Evolutionary conservation across 2,113 vertebrate genomes (phyloP).

Genomic region (Gambusia affinis): DNA sequence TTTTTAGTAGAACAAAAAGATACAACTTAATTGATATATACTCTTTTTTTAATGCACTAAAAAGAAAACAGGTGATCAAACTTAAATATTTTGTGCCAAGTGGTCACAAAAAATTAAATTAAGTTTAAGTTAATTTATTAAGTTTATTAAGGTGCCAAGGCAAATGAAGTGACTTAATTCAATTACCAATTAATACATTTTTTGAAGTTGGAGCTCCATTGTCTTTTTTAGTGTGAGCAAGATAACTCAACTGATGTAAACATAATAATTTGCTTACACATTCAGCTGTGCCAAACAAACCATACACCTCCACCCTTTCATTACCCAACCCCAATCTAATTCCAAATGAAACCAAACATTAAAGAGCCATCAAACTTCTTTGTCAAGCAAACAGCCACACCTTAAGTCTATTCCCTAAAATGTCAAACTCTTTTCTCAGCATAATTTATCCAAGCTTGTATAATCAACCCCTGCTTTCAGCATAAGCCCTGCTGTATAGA

Average conservation of each 20-base stretch:
- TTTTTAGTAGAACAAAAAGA: background rate
- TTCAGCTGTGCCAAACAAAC: background rate
- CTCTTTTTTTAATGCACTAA: too few species aligned
- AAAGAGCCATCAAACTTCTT: background rate
- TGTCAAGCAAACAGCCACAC: background rate
- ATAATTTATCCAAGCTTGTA: slow-evolving; percentile 19
- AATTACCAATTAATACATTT: too few species aligned
- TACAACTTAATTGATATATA: too few species aligned
- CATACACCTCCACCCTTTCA: background rate
- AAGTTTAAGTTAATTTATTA: too few species aligned
- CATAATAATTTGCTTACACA: background rate
- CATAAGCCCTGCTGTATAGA: background rate
- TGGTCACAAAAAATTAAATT: too few species aligned
- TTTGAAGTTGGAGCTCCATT: background rate
- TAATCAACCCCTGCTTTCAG: background rate
- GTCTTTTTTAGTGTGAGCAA: background rate
- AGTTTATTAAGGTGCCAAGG: too few species aligned
- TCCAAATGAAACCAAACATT: background rate
- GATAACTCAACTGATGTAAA: background rate
- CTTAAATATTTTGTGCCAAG: too few species aligned
- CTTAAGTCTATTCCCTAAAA: slow-evolving; percentile 1
- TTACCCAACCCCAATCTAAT: background rate
- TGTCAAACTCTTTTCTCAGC: slow-evolving; percentile 8
- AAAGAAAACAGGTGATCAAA: too few species aligned
- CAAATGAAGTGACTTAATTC: too few species aligned